phyloP scores from a whole-genome alignment of 1,140 invertebrate genomes.

The Papilio aristodemus region DNA sequence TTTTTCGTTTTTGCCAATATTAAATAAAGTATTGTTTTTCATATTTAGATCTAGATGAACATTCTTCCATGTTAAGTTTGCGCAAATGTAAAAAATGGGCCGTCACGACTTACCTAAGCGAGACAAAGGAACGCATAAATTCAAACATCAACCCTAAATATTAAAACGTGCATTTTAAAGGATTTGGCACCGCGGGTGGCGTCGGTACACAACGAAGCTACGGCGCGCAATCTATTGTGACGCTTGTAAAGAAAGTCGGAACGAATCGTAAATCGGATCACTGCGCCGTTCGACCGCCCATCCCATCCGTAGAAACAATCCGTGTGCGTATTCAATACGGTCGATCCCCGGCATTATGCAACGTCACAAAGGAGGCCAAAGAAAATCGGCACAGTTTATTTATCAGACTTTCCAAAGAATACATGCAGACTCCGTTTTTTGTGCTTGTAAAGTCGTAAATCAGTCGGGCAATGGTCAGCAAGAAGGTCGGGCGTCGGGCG shows the following conservation, averaged over 20 bases:
- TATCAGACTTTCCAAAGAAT: slow-evolving; percentile 55
- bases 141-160: slow-evolving; percentile 25
- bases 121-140: slow-evolving; percentile 27
- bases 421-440: slow-evolving; percentile 39
- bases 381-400: slow-evolving; percentile 59
- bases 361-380: slow-evolving; percentile 67
- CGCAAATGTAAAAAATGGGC: neutral
- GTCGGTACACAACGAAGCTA: slow-evolving; percentile 51
- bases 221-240: slow-evolving; percentile 54
- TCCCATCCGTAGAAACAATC: slow-evolving; percentile 71
- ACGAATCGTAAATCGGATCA: slow-evolving; percentile 76
- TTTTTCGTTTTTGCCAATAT: too few species aligned
- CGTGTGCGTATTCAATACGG: slow-evolving; percentile 49
- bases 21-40: too few species aligned
- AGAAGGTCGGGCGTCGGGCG: slow-evolving; percentile 40
- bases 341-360: slow-evolving; percentile 63
- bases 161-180: slow-evolving; percentile 24
- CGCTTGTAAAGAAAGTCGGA: slow-evolving; percentile 68
- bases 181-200: slow-evolving; percentile 57
- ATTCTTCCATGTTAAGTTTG: neutral
- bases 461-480: slow-evolving; percentile 52
- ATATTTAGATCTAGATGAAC: neutral
- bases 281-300: slow-evolving; percentile 63
- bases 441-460: slow-evolving; percentile 54
- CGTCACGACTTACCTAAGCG: slow-evolving; percentile 9